phyloP scores from a whole-genome alignment of 2,888 invertebrate species.

The Lasioglossum oenotherae region DNA sequence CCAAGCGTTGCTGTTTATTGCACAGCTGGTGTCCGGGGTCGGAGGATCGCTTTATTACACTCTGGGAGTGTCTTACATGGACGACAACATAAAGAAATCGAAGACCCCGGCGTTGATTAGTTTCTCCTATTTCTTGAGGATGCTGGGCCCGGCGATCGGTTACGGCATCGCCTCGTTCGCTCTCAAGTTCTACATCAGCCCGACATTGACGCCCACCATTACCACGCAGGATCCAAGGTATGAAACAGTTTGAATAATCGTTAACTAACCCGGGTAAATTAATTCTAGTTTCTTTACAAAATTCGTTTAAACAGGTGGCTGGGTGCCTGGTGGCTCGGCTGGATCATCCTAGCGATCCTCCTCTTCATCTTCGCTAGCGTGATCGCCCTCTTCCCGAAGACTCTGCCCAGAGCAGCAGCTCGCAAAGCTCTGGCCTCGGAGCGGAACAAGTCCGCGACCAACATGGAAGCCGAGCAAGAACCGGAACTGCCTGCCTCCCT shows the following conservation, averaged over 20 bases:
- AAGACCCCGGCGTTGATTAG: constrained; percentile 90
- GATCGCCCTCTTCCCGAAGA: constrained; percentile 89
- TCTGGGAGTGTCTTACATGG: constrained; percentile 90
- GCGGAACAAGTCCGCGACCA: constrained; percentile 78
- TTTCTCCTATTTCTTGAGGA: constrained; percentile 88
- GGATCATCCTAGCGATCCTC: constrained; percentile 87
- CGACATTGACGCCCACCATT: constrained; percentile 88
- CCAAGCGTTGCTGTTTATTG: constrained; percentile 87
- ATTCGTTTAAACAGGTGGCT: constrained; percentile 86
- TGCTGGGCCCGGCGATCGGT: constrained; percentile 90
- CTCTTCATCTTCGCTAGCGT: constrained; percentile 87
- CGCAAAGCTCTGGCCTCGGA: constrained; percentile 84
- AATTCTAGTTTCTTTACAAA: not conserved
- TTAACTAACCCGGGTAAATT: not conserved
- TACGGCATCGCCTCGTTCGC: constrained; percentile 88
- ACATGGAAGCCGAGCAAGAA: constrained; percentile 73
- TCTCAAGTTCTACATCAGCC: constrained; percentile 88
- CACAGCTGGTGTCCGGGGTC: constrained; percentile 90
- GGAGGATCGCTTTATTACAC: constrained; percentile 90
- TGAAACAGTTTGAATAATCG: not conserved
- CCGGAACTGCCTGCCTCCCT: constrained; percentile 79
- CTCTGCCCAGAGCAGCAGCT: constrained; percentile 88
- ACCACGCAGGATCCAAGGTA: constrained; percentile 87
- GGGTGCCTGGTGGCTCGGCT: constrained; percentile 94
- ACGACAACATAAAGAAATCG: constrained; percentile 91